A percentile compares a stretch with the other conserved stretches of the same genome.
These are phyloP conservation scores for Cariama cristata DNA, from an alignment of 2,113 vertebrate species.

Conservation along the genomic window DNA sequence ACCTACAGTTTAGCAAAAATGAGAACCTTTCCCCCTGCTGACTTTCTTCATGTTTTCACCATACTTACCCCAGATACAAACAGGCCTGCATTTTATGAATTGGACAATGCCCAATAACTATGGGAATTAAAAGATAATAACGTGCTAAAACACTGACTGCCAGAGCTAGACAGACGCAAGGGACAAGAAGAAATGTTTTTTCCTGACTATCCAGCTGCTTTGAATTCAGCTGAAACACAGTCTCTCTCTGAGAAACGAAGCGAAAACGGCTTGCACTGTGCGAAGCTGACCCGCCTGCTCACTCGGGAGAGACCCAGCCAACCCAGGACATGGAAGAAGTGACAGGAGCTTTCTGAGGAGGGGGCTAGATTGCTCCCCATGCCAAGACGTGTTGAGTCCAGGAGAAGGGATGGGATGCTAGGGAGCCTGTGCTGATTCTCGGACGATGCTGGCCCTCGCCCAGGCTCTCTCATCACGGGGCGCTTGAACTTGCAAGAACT, in stretches of 20 bases:
- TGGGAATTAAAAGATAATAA: slow-evolving; percentile 60
- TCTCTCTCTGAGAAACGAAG: neutral
- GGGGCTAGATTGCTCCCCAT: neutral
- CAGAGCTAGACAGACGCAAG: slow-evolving; percentile 52
- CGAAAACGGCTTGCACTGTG: neutral
- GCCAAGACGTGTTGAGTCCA: neutral
- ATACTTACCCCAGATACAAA: neutral
- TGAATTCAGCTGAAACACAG: slow-evolving; percentile 49
- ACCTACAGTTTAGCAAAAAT: neutral
- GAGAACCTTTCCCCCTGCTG: neutral
- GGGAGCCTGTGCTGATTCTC: neutral
- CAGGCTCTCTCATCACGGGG: neutral
- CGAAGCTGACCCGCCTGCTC: neutral
- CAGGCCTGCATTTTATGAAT: slow-evolving; percentile 8
- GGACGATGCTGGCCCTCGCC: neutral
- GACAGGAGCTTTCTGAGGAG: neutral
- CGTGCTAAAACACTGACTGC: slow-evolving; percentile 43
- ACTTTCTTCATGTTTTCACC: neutral
- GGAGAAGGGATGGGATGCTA: neutral
- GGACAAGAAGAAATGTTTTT: slow-evolving; percentile 60
- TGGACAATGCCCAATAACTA: slow-evolving; percentile 51
- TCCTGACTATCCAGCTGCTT: slow-evolving; percentile 60
- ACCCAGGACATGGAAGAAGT: slow-evolving; percentile 17
- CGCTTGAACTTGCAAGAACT: neutral
- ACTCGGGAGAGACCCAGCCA: neutral